phyloP scores from a whole-genome alignment of 2,113 vertebrate species.

The Urocolius indicus region DNA sequence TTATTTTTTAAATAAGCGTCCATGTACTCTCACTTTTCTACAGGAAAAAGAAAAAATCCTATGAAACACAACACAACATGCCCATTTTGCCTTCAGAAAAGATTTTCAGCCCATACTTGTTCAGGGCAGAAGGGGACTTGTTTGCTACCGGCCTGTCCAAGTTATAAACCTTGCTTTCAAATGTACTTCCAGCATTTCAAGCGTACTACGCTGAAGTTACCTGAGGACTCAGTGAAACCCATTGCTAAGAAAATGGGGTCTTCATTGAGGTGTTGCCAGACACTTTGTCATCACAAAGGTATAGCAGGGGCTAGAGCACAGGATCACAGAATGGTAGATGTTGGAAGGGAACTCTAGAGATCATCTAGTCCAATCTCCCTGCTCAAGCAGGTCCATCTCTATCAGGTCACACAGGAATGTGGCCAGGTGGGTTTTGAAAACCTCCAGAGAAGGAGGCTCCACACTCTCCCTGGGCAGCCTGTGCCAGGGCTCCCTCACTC shows the following conservation, averaged over 20 bases:
- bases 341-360: too few relatives aligned
- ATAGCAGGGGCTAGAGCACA: fast-evolving
- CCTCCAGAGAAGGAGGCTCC: too few relatives aligned
- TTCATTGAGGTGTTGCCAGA: neutral
- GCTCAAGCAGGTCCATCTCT: too few relatives aligned
- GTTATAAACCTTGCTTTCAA: neutral
- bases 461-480: too few relatives aligned
- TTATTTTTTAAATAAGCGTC: neutral
- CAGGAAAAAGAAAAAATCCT: neutral
- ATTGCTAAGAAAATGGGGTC: neutral
- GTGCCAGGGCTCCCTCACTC: too few relatives aligned
- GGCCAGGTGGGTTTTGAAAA: too few relatives aligned
- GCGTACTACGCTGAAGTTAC: neutral
- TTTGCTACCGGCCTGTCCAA: neutral
- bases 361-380: too few relatives aligned
- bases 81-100: neutral
- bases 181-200: neutral
- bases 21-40: neutral
- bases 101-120: neutral
- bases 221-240: fast-evolving
- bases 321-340: too few relatives aligned
- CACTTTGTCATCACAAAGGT: neutral
- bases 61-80: fast-evolving
- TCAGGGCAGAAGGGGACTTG: neutral
- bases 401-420: too few relatives aligned